phyloP scores from a whole-genome alignment of 2,888 invertebrate species.

The Malthinus seriepunctatus region DNA sequence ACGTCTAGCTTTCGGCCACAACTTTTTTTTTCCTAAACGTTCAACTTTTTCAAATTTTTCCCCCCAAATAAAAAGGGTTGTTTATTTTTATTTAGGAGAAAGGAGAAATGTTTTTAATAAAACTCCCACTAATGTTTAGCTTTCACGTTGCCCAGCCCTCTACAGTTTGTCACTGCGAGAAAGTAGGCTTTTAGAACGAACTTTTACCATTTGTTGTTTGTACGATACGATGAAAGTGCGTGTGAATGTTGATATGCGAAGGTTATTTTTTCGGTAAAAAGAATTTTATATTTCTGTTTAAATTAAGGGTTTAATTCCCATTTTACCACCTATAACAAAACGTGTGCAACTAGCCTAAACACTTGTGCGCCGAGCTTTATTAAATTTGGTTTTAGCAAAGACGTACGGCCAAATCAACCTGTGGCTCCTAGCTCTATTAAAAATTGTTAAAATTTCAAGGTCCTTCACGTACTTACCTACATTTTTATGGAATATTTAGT shows the following conservation, averaged over 20 bases:
- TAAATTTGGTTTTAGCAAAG: no score
- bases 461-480: no score
- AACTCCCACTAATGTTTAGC: constrained; percentile 45
- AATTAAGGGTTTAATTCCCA: no score
- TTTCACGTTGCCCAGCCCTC: constrained; percentile 41
- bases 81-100: constrained; percentile 35
- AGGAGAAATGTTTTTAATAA: constrained; percentile 42
- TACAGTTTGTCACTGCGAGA: constrained; percentile 49
- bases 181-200: constrained; percentile 54
- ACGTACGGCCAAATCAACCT: no score
- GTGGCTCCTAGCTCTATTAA: no score
- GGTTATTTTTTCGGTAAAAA: neutral
- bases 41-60: constrained; percentile 1
- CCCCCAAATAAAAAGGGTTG: constrained; percentile 25
- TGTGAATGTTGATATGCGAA: constrained; percentile 13
- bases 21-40: constrained; percentile 4
- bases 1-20: constrained; percentile 22
- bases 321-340: neutral
- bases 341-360: neutral
- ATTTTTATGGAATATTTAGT: no score
- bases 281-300: no score
- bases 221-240: constrained; percentile 45
- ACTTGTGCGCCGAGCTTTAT: no score
- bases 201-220: constrained; percentile 50
- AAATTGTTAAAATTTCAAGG: no score